Evolutionary conservation across 2,888 invertebrate species (phyloP).

Genomic region (Lacanobia oleracea): DNA sequence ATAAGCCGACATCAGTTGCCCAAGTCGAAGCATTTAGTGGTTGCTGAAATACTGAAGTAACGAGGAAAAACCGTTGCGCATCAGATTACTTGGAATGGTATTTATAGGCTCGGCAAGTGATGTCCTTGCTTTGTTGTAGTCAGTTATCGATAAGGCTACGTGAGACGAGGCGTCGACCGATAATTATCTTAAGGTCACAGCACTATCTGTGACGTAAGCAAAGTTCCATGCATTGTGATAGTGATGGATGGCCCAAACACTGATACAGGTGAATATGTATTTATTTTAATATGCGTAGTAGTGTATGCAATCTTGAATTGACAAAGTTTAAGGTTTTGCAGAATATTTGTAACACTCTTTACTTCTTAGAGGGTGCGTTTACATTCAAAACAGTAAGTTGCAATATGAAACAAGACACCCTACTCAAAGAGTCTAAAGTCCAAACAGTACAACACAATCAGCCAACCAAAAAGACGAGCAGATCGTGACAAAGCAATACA

Average conservation of each 20-base stretch:
- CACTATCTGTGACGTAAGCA: slow-evolving; percentile 86
- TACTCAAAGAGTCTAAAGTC: slow-evolving; percentile 35
- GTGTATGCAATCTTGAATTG: background rate
- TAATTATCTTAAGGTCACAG: slow-evolving; percentile 89
- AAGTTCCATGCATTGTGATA: slow-evolving; percentile 79
- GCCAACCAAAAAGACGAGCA: slow-evolving; percentile 40
- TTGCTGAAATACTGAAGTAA: slow-evolving; percentile 54
- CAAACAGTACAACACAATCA: slow-evolving; percentile 33
- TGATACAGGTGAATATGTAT: slow-evolving; percentile 73
- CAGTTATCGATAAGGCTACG: slow-evolving; percentile 81
- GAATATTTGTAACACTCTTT: background rate
- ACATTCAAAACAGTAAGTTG: background rate
- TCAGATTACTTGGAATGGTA: slow-evolving; percentile 51
- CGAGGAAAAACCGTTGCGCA: slow-evolving; percentile 57
- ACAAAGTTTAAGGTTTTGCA: slow-evolving; percentile 3
- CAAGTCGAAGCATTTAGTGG: slow-evolving; percentile 44
- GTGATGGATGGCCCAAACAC: slow-evolving; percentile 63
- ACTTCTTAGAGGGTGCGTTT: background rate
- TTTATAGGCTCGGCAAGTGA: slow-evolving; percentile 70
- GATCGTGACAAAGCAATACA: slow-evolving; percentile 58
- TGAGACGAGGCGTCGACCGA: slow-evolving; percentile 88
- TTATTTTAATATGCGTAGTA: slow-evolving; percentile 25
- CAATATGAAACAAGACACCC: background rate
- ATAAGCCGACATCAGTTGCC: slow-evolving; percentile 53
- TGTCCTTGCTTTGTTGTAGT: slow-evolving; percentile 84